These are phyloP conservation scores for Sinosuthora webbiana DNA, from an alignment of 2,113 vertebrate genomes.

Conservation along the genomic window DNA sequence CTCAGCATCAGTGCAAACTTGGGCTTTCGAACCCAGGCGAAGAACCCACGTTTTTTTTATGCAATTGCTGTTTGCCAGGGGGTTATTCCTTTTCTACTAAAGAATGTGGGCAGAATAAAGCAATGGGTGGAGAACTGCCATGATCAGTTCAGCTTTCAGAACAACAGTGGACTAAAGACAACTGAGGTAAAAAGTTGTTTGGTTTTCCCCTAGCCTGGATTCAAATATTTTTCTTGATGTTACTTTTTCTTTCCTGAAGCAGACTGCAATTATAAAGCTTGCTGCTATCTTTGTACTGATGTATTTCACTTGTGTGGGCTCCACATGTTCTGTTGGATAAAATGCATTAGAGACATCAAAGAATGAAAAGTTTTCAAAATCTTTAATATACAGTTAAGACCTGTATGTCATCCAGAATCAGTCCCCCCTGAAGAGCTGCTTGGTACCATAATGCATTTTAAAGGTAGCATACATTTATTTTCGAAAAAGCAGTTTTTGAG, in stretches of 20 bases:
- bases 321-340: neutral
- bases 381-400: neutral
- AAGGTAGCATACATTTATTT: neutral
- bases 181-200: neutral
- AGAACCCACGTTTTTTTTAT: neutral
- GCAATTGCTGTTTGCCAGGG: neutral
- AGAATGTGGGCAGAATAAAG: neutral
- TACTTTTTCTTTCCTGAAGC: neutral
- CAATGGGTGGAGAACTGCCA: neutral
- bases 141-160: neutral
- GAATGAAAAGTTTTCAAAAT: neutral
- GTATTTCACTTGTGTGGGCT: neutral
- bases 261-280: neutral
- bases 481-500: neutral
- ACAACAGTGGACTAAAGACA: neutral
- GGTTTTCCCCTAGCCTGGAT: neutral
- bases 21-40: neutral
- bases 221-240: neutral
- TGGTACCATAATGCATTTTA: neutral
- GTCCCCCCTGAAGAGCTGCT: too few species aligned
- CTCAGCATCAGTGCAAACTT: neutral
- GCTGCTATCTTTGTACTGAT: neutral
- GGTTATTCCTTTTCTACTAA: neutral
- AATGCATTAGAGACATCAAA: neutral
- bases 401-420: neutral